A percentile compares a stretch with the other conserved stretches of the same genome.
Conservation (phyloP, 2,888 invertebrate species). For the Lasioglossum figueresi region DNA sequence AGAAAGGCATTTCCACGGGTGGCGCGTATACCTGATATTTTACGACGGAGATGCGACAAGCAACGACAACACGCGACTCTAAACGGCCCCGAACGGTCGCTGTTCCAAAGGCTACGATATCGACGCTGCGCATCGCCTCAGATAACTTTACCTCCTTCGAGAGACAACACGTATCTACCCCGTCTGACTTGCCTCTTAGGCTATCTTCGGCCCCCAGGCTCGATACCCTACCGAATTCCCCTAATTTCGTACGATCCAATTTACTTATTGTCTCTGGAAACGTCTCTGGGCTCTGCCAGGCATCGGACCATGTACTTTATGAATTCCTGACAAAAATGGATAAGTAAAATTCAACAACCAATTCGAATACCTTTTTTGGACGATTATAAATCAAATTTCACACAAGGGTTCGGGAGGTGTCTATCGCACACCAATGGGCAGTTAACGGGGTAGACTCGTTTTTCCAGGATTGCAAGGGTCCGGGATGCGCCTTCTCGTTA, state of each 20-base stretch:
- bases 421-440: no score
- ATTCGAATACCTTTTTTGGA: no score
- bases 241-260: not conserved
- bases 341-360: not conserved
- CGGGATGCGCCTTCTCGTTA: no score
- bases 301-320: not conserved
- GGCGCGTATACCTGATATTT: constrained; percentile 3
- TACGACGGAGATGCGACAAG: not conserved
- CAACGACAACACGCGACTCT: not conserved
- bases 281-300: not conserved
- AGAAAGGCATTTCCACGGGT: constrained; percentile 12
- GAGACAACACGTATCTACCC: not conserved
- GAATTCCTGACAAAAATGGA: not conserved
- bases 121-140: not conserved
- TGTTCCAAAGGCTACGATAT: not conserved
- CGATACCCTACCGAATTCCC: not conserved
- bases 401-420: not conserved
- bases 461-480: no score
- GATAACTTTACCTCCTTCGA: not conserved
- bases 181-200: not conserved
- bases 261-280: not conserved
- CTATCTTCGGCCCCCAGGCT: not conserved
- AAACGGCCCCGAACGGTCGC: constrained; percentile 4
- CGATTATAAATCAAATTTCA: no score
- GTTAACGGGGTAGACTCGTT: no score